Percentiles rank a stretch among this genome's conserved stretches.
Evolutionary conservation across 1,140 invertebrate species (phyloP).

Genomic region (Cyclargus thomasi): DNA sequence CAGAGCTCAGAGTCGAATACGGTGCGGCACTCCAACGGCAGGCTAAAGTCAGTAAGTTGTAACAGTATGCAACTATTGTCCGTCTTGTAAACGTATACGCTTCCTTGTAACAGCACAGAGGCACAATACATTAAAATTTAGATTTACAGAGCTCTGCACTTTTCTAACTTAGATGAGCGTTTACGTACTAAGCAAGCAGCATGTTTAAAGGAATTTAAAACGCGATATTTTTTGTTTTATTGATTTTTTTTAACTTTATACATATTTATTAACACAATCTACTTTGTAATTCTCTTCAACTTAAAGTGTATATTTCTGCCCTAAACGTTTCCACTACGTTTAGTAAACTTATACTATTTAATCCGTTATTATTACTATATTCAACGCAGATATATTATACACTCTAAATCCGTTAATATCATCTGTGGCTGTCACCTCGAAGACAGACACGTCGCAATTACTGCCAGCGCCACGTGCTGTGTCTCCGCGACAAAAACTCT

Average conservation of each 20-base stretch:
- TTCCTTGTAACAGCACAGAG: conserved; percentile 19
- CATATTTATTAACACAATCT: too few species aligned
- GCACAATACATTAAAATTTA: not conserved
- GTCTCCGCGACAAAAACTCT: conserved; percentile 1
- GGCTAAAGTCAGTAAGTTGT: conserved; percentile 21
- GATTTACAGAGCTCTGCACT: not conserved
- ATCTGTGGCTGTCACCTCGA: conserved; percentile 8
- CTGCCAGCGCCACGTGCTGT: conserved; percentile 11
- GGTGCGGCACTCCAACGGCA: conserved; percentile 7
- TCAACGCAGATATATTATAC: too few species aligned
- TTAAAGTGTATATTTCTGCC: too few species aligned
- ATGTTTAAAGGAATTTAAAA: not conserved
- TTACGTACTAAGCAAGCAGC: not conserved
- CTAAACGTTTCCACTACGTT: too few species aligned
- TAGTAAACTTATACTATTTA: too few species aligned
- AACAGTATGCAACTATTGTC: conserved; percentile 25
- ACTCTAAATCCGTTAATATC: conserved; percentile 12
- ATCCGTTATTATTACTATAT: too few species aligned
- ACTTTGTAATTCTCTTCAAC: too few species aligned
- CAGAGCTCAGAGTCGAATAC: conserved; percentile 16
- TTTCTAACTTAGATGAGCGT: not conserved
- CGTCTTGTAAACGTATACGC: conserved; percentile 21
- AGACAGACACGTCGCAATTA: conserved; percentile 18
- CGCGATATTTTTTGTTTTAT: too few species aligned
- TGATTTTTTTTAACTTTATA: too few species aligned